These are phyloP conservation scores for Amiota minor DNA, from an alignment of 2,888 invertebrate species.

Conservation along the genomic window DNA sequence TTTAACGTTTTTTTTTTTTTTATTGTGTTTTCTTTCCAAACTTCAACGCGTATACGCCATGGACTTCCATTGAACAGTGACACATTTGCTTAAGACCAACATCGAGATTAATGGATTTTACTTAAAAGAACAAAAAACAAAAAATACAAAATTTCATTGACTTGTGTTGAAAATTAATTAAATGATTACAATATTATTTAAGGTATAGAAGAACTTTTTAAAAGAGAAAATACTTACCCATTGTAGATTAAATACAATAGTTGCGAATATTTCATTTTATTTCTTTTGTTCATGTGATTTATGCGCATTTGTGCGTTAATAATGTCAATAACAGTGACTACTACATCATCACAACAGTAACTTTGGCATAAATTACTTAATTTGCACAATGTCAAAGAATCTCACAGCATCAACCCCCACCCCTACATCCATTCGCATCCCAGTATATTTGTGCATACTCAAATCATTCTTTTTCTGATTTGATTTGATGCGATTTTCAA, in stretches of 20 bases:
- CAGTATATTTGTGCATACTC: not conserved
- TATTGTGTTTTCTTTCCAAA: not conserved
- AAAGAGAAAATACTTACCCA: too few relatives aligned
- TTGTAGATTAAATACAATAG: not conserved
- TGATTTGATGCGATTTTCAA: conserved; percentile 12
- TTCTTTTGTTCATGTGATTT: not conserved
- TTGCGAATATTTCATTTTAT: not conserved
- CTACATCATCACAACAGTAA: not conserved
- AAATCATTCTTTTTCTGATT: conserved; percentile 11
- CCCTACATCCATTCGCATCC: not conserved
- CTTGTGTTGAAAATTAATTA: conserved; percentile 17
- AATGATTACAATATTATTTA: conserved; percentile 1
- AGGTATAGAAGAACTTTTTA: too few relatives aligned
- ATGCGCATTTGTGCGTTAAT: conserved; percentile 14
- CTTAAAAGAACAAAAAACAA: not conserved
- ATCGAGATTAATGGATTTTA: not conserved
- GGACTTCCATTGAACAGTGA: not conserved
- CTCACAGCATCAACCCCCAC: not conserved
- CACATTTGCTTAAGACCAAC: not conserved
- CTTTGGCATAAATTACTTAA: not conserved
- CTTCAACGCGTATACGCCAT: conserved; percentile 18
- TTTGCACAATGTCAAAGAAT: conserved; percentile 3
- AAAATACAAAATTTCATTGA: not conserved
- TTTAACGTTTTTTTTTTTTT: not conserved
- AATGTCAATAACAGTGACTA: not conserved